Percentiles rank a stretch among this genome's conserved stretches.
phyloP scores from a whole-genome alignment of 2,888 invertebrate species.

The Bruchidius siliquastri region DNA sequence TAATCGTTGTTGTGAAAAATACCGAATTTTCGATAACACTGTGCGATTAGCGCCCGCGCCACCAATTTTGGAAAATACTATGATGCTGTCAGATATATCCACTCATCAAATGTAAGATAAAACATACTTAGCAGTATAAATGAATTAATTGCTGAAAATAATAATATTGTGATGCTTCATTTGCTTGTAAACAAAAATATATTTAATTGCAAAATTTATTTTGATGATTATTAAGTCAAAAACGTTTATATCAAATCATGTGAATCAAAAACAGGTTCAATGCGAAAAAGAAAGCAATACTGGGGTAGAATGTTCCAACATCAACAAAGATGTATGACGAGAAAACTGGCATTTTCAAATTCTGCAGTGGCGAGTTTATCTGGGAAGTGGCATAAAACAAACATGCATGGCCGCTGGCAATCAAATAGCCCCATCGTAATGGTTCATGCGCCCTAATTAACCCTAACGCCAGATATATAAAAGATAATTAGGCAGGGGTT shows the following conservation, averaged over 20 bases:
- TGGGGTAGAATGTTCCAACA: too few relatives aligned
- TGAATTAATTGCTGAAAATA: neutral
- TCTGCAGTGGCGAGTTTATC: neutral
- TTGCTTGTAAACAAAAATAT: too few relatives aligned
- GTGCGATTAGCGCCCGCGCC: neutral
- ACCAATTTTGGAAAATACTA: neutral
- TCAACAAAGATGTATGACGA: too few relatives aligned
- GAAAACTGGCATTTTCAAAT: too few relatives aligned
- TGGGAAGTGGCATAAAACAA: neutral
- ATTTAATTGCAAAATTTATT: too few relatives aligned
- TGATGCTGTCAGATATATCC: too few relatives aligned
- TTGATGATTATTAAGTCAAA: too few relatives aligned
- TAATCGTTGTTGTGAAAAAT: neutral
- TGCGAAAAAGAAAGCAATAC: too few relatives aligned
- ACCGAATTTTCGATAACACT: neutral
- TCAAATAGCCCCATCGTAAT: neutral
- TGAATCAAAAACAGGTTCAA: too few relatives aligned
- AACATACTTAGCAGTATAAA: neutral
- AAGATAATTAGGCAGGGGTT: neutral
- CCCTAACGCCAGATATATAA: neutral
- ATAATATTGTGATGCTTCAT: too few relatives aligned
- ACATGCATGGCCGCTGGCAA: neutral
- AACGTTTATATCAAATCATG: too few relatives aligned
- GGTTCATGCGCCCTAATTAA: neutral
- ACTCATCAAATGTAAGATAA: too few relatives aligned